Evolutionary conservation across 2,113 vertebrate species (phyloP).

Genomic region (Spermophilus dauricus): DNA sequence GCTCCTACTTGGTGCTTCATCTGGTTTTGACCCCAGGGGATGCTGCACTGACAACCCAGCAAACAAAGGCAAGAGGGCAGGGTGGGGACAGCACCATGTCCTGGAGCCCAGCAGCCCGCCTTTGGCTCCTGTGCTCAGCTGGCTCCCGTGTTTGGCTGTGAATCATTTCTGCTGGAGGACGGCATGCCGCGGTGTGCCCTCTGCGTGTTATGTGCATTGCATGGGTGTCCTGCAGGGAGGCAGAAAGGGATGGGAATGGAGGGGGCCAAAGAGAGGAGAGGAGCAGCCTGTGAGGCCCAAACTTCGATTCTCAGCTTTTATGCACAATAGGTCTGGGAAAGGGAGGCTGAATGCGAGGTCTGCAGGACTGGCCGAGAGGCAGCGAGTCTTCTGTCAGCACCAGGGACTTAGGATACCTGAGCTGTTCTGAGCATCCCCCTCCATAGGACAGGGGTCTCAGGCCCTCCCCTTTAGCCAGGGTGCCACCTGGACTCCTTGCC

Average conservation of each 20-base stretch:
- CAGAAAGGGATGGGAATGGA: background rate
- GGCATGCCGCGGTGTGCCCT: background rate
- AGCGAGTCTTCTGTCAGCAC: background rate
- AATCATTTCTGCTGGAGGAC: slow-evolving; percentile 37
- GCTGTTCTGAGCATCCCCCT: background rate
- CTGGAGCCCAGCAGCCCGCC: background rate
- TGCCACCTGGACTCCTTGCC: background rate
- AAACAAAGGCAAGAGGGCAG: background rate
- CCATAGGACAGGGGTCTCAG: background rate
- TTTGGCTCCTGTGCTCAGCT: slow-evolving; percentile 28
- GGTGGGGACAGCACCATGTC: background rate
- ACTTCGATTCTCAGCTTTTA: background rate
- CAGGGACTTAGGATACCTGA: background rate
- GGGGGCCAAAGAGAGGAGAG: background rate
- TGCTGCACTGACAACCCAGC: background rate
- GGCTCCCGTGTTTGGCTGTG: background rate
- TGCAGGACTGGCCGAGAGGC: background rate
- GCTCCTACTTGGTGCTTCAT: background rate
- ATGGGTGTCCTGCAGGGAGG: background rate
- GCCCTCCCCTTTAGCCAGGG: background rate
- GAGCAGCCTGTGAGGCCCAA: background rate
- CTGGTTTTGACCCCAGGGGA: background rate
- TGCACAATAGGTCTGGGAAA: background rate
- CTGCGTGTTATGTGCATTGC: background rate
- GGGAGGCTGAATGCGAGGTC: background rate